Evolutionary conservation across 1,140 invertebrate genomes (phyloP), one percentile per base, ranked within the genome.

Genomic region (Armadillidium nasatum): DNA sequence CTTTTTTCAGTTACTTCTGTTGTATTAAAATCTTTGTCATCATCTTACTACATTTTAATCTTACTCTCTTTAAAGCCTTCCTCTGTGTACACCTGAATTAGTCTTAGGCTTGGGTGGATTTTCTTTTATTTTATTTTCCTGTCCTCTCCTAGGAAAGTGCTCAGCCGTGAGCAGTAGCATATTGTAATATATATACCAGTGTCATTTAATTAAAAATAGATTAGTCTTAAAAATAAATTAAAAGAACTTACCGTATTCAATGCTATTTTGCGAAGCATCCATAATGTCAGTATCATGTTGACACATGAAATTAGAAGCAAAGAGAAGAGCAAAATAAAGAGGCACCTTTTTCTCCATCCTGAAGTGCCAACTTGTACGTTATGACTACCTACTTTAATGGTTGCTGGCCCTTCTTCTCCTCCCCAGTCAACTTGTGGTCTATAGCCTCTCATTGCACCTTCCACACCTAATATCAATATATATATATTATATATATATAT

Each of bases 341-440:
- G 74, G 44, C 76, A 78, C 71, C 77, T 71, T 44, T 75, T 22
- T 0, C 79, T 54, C 79, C 79, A 80, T 0, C 76, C 79, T 6
- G 71, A 44, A 0, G 77, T 76, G 11, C 70, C 74, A 6, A 80
- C 73, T 9, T 71, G 44, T 9, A 79, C 74, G 23, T 76, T 76
- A 67, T 80, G 79, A 15, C 76, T 68, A 2, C 79, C 79, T 4
- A 80, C 74, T 11, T 73, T 74, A 15, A 80, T 76, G 23, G 79
- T 78, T 0, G 79, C 76, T 7, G 76, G 75, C 3, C 79, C 79
- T 7, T 69, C 50, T 19, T 78, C 74, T 0, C 76, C 79, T 3
- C 79, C 79, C 76, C 76, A 80, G 79, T 80, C 79, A 71, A 80
- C 73, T 74, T 80, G 76, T 0, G 79, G 79, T 15, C 76, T 23